Conservation (phyloP, 2,113 vertebrate species). For the Paraplagusia blochii region DNA sequence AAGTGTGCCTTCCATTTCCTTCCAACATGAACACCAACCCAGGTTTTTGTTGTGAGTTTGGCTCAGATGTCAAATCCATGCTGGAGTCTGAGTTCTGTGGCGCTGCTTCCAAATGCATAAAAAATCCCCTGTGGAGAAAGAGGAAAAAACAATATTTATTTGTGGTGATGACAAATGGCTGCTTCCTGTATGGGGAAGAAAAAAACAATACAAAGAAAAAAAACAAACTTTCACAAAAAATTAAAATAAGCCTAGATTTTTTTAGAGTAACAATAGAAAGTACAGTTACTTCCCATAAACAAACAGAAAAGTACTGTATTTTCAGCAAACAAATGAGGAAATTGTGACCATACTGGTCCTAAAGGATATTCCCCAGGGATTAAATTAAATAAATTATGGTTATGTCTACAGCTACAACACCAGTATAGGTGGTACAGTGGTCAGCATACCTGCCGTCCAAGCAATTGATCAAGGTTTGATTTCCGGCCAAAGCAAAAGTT, state of each 20-base stretch:
- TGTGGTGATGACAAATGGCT: slow-evolving; percentile 56
- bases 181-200: slow-evolving; percentile 58
- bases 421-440: no score
- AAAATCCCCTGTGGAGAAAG: slow-evolving; percentile 29
- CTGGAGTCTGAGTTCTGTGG: slow-evolving; percentile 14
- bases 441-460: no score
- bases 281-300: slow-evolving; percentile 24
- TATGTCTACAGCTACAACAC: no score
- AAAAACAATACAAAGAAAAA: slow-evolving; percentile 30
- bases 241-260: background rate
- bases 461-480: no score
- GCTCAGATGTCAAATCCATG: slow-evolving; percentile 9
- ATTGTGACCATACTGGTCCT: no score
- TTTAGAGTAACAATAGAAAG: slow-evolving; percentile 2
- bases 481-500: no score
- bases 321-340: background rate
- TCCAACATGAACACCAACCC: slow-evolving; percentile 16
- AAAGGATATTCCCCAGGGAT: no score
- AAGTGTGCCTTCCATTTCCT: slow-evolving; percentile 8
- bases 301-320: slow-evolving; percentile 28
- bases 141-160: slow-evolving; percentile 67
- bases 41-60: slow-evolving; percentile 21
- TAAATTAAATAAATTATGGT: no score
- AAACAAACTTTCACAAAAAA: slow-evolving; percentile 14
- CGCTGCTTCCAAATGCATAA: slow-evolving; percentile 18